A percentile compares a stretch with the other conserved stretches of the same genome.
Evolutionary conservation across 2,888 invertebrate genomes (phyloP).

Genomic region (Synergus gifuensis): DNA sequence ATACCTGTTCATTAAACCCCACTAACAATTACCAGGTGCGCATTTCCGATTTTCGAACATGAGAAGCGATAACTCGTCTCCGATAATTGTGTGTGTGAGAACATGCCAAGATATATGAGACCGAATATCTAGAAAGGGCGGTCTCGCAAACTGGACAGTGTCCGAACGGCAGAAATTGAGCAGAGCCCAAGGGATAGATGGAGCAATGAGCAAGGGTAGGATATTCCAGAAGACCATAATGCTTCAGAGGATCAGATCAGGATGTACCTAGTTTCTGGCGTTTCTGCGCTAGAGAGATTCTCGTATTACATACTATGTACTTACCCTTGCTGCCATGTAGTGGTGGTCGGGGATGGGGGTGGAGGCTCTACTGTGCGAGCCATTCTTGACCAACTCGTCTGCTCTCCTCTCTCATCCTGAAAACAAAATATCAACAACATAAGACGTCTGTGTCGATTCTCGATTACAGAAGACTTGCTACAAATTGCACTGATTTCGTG

Average conservation of each 20-base stretch:
- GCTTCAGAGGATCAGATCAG: not conserved
- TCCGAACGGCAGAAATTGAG: slow-evolving; percentile 52
- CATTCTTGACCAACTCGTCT: slow-evolving; percentile 61
- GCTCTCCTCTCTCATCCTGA: slow-evolving; percentile 60
- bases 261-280: slow-evolving; percentile 1
- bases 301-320: slow-evolving; percentile 49
- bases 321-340: slow-evolving; percentile 69
- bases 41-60: not conserved
- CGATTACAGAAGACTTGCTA: not conserved
- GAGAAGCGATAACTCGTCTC: slow-evolving; percentile 16
- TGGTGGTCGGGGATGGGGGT: slow-evolving; percentile 59
- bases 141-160: slow-evolving; percentile 62
- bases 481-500: not conserved
- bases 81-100: slow-evolving; percentile 43
- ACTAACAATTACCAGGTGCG: not conserved
- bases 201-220: slow-evolving; percentile 24
- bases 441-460: not conserved
- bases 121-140: slow-evolving; percentile 70
- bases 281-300: not conserved
- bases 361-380: slow-evolving; percentile 60
- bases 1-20: not conserved
- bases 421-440: slow-evolving; percentile 43
- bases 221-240: slow-evolving; percentile 24
- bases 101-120: slow-evolving; percentile 63
- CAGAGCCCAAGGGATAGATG: slow-evolving; percentile 39